phyloP scores from a whole-genome alignment of 1,140 invertebrate genomes.

The Euschistus heros region DNA sequence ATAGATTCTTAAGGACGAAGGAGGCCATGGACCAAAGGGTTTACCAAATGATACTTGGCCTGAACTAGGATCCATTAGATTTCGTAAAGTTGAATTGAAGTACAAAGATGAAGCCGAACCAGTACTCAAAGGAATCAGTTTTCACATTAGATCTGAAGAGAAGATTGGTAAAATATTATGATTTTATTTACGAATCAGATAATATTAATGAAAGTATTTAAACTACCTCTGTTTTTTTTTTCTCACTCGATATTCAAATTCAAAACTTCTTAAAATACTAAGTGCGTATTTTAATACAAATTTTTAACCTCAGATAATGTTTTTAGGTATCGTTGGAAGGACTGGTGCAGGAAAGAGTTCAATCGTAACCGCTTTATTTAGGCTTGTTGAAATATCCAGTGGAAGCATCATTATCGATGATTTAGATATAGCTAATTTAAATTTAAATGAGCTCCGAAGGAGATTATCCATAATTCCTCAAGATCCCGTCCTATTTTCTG shows the following conservation, averaged over 20 bases:
- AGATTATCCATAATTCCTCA: slow-evolving; percentile 86
- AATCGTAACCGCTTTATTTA: slow-evolving; percentile 65
- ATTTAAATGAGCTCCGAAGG: slow-evolving; percentile 52
- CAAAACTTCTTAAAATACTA: too few relatives aligned
- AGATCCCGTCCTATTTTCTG: slow-evolving; percentile 85
- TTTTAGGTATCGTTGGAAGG: slow-evolving; percentile 67
- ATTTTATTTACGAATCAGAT: too few relatives aligned
- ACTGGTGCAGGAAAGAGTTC: slow-evolving; percentile 89
- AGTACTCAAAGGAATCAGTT: slow-evolving; percentile 43
- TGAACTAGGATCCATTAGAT: slow-evolving; percentile 40
- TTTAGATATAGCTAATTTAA: slow-evolving; percentile 62
- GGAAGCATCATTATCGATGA: slow-evolving; percentile 72
- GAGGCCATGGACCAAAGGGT: slow-evolving; percentile 26
- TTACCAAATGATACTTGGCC: slow-evolving; percentile 44
- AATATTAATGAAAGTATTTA: too few relatives aligned
- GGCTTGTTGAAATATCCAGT: slow-evolving; percentile 52
- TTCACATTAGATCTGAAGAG: slow-evolving; percentile 44
- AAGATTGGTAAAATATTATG: slow-evolving; percentile 41
- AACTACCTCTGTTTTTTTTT: too few relatives aligned
- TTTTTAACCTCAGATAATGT: neutral
- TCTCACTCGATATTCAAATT: too few relatives aligned
- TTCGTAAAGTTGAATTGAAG: slow-evolving; percentile 41
- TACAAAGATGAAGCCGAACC: slow-evolving; percentile 41
- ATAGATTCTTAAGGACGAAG: slow-evolving; percentile 31
- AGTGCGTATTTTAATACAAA: neutral